Percentiles rank a stretch among this genome's conserved stretches.
Conservation (phyloP, 2,113 vertebrate genomes). For the Oriolus oriolus region DNA sequence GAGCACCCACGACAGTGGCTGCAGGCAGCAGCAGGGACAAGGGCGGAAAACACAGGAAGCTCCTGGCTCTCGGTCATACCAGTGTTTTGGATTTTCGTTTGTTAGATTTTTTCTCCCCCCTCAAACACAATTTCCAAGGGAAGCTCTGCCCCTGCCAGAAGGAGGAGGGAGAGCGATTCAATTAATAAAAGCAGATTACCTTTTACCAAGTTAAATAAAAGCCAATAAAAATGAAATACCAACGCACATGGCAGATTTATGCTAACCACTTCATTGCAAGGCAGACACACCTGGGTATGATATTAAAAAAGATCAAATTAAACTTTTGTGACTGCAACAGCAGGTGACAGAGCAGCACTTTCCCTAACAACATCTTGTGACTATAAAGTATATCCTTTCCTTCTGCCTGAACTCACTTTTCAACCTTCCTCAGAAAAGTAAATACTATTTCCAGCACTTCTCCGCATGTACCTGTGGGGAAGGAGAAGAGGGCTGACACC, state of each 20-base stretch:
- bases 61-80: not conserved
- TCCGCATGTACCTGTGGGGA: not conserved
- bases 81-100: rapidly evolving
- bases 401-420: not conserved
- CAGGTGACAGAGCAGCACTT: not conserved
- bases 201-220: conserved; percentile 71
- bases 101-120: not conserved
- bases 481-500: not conserved
- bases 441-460: not conserved
- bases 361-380: not conserved
- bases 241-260: conserved; percentile 54
- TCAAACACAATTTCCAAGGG: not conserved
- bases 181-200: conserved; percentile 69
- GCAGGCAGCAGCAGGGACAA: not conserved
- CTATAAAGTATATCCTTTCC: not conserved
- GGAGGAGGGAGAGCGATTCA: not conserved
- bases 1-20: not conserved
- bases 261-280: conserved; percentile 24
- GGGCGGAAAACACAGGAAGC: not conserved
- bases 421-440: not conserved
- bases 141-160: not conserved
- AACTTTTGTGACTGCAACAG: conserved; percentile 53
- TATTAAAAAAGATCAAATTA: conserved; percentile 67
- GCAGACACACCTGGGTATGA: conserved; percentile 49
- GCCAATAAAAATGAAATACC: conserved; percentile 52